These are phyloP conservation scores for Brevimyrus niger DNA, from an alignment of 2,113 vertebrate genomes.

Conservation along the genomic window DNA sequence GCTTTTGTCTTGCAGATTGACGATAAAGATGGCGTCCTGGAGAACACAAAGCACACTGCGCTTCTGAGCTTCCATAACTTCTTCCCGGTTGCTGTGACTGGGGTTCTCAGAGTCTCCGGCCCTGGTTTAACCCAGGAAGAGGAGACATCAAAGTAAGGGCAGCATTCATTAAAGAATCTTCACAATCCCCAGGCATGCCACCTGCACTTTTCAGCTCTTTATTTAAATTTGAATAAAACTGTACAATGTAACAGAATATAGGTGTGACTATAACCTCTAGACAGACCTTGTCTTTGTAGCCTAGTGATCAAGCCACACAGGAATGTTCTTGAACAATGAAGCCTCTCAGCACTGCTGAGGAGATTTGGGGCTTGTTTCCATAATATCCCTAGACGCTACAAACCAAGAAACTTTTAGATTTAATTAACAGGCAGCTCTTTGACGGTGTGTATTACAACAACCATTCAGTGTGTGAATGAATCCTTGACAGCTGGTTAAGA, in stretches of 20 bases:
- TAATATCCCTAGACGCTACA: neutral
- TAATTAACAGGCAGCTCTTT: neutral
- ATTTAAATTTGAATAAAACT: neutral
- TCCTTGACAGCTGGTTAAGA: neutral
- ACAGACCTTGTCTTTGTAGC: neutral
- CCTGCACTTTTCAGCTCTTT: neutral
- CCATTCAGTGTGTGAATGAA: neutral
- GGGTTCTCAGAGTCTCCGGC: constrained; percentile 45
- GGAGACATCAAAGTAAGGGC: constrained; percentile 42
- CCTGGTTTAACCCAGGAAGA: constrained; percentile 46
- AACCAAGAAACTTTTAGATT: neutral
- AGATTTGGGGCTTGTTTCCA: neutral
- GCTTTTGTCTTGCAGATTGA: constrained; percentile 39
- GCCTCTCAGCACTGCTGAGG: neutral
- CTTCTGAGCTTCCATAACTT: constrained; percentile 51
- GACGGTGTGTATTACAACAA: neutral
- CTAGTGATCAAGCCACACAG: neutral
- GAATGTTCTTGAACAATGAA: neutral
- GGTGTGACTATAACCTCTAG: neutral
- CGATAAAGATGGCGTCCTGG: constrained; percentile 28
- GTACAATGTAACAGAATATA: neutral
- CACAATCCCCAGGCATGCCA: neutral
- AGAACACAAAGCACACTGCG: constrained; percentile 32
- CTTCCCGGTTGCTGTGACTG: constrained; percentile 44
- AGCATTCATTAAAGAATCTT: neutral